Evolutionary conservation across 2,113 vertebrate genomes (phyloP), one percentile per base, ranked within the genome.

Genomic region (Stigmatopora argus): DNA sequence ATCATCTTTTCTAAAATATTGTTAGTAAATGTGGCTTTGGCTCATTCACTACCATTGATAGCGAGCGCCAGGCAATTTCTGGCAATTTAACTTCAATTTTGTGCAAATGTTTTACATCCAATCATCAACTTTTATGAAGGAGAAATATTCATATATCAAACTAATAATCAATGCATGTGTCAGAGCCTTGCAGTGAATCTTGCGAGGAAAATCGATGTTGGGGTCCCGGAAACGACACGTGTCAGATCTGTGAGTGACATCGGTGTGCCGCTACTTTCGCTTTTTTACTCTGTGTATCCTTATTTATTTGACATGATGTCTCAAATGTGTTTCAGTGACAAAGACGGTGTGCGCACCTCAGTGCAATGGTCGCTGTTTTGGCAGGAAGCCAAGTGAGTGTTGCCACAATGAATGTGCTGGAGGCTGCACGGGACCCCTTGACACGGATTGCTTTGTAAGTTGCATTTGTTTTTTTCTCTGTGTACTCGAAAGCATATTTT

Each of bases 381-480:
- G 94, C n/a, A 82, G 67, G 48, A 91, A 83, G 61, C 94, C 94
- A 13, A 93, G 90, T 31, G 92, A 96, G 75, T 98, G 95, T 72
- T 98, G 95, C 77, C 95, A 97, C 11, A 92, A 89, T 10, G 95
- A 96, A 75, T 98, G 95, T 63, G 95, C 94, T 0, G 95, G 94
- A 17, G 95, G 95, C 62, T 98, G 95, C 84, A 92, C 86, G 0
- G 94, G 94, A 2, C 90, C 93, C 0, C 90, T 89, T 57, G 91
- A 95, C 57, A 95, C 92, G 0, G 78, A 96, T 67, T 98, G 95
- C 89, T 95, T 94, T 80, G 95, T 98, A 88, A 69, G 95, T 93
- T 46, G 38, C 38, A 41, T 41, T 41, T 41, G 38, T 1, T 10
- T 41, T 41, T 4, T 4, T 41, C 38, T 41, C 38, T 8, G 9